Base-by-base conservation (phyloP, 92 coral and sea anemone genomes). In the Heliopora coerulea region DNA sequence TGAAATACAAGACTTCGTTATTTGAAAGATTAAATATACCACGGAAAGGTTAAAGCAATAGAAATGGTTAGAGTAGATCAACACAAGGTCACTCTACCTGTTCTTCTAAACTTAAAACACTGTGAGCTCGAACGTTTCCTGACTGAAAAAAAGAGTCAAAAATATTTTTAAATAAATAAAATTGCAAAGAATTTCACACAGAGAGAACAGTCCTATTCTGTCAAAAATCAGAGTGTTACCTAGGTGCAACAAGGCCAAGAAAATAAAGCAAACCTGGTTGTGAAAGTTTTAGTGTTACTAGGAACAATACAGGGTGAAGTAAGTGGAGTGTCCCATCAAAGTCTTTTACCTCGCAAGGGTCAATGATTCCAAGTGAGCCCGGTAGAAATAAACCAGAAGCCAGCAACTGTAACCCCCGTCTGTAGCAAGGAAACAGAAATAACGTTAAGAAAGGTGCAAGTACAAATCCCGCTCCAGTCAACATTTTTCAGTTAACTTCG, bases 101-200 rank as follows among this genome's bases (percentile, higher is more conserved):
- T 57, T 89, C 98, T 57, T 93, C 98, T 25, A 93, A 64, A 28
- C 98, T 93, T 15, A 93, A 79, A 6, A 93, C 98, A 44, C 98
- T 93, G 81, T 93, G 98, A 3, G 98, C 96, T 54, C 98, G 87
- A 15, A 93, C 96, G 60, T 83, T 92, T 19, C 96, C 98, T 27
- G 91, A 86, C 98, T 93, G 41, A 30, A 69, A 79, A 42, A 48
- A 69, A 60, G 10, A 2, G 52, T 26, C 60, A 28, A 11, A 28
- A 52, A 32, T 23, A 68, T n/a, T 50, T 30, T 20, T 2, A 46
- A 8, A 46, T 46, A 37, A 37, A 37, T 5, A 37, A 37, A 12
- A 12, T 37, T 37, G n/a, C n/a, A n/a, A n/a, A n/a, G n/a, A n/a
- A n/a, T n/a, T n/a, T n/a, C n/a, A n/a, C n/a, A n/a, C n/a, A n/a